phyloP scores from a whole-genome alignment of 2,888 invertebrate species.

The Drosophila kambysellisi region DNA sequence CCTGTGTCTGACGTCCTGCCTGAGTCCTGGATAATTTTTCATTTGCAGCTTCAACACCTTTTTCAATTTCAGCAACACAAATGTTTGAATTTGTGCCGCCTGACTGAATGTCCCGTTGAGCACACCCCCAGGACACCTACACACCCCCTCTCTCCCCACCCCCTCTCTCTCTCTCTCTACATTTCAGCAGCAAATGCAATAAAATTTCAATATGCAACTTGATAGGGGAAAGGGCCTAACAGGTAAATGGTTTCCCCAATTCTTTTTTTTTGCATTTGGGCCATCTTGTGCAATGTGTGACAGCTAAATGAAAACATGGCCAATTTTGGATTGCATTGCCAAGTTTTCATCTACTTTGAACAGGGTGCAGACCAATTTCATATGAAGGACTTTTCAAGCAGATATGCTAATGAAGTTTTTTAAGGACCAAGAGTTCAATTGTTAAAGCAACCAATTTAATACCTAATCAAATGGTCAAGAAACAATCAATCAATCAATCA shows the following conservation, averaged over 20 bases:
- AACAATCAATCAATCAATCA: background rate
- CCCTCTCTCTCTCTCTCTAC: no score
- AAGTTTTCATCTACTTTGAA: conserved; percentile 26
- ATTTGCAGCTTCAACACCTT: conserved; percentile 77
- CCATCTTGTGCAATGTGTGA: conserved; percentile 53
- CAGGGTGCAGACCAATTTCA: background rate
- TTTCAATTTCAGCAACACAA: conserved; percentile 78
- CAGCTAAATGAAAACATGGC: conserved; percentile 70
- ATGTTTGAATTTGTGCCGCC: conserved; percentile 71
- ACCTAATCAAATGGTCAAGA: background rate
- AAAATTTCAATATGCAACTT: conserved; percentile 73
- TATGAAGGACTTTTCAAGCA: background rate
- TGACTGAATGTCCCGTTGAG: conserved; percentile 47
- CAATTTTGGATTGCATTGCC: conserved; percentile 53
- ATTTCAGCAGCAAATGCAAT: conserved; percentile 52
- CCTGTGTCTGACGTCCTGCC: background rate
- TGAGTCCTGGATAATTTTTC: conserved; percentile 65
- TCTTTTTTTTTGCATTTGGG: conserved; percentile 5
- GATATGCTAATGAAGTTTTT: background rate
- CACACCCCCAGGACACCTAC: background rate
- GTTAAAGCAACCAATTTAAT: background rate
- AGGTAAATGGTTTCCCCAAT: conserved; percentile 44
- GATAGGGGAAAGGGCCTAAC: conserved; percentile 22
- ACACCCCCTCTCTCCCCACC: background rate
- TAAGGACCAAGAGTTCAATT: background rate